A percentile compares a stretch with the other conserved stretches of the same genome.
Evolutionary conservation across 2,888 invertebrate species (phyloP).

Genomic region (Fragum fragum): DNA sequence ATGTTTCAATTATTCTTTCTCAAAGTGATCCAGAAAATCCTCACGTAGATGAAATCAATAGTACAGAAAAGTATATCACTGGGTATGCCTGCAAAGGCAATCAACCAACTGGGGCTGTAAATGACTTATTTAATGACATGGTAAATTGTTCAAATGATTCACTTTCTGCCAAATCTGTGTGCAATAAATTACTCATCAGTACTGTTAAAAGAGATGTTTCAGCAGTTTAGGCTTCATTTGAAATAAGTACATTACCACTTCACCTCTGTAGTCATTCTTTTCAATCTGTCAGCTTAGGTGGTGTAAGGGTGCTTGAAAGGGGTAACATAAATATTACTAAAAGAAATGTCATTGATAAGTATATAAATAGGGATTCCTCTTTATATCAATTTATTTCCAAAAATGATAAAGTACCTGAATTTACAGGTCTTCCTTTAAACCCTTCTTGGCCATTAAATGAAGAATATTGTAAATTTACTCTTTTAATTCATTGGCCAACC

Average conservation of each 20-base stretch:
- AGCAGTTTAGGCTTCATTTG: constrained; percentile 63
- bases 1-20: constrained; percentile 71
- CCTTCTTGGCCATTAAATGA: constrained; percentile 67
- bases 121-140: constrained; percentile 60
- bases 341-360: constrained; percentile 60
- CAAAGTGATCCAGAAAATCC: constrained; percentile 68
- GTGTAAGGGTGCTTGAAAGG: constrained; percentile 53
- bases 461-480: constrained; percentile 57
- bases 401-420: constrained; percentile 55
- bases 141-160: constrained; percentile 35
- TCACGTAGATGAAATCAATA: constrained; percentile 53
- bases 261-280: constrained; percentile 63
- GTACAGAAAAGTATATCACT: constrained; percentile 54
- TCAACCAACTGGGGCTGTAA: constrained; percentile 60
- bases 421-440: constrained; percentile 38
- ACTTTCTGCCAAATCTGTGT: constrained; percentile 45
- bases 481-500: constrained; percentile 62
- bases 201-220: constrained; percentile 70
- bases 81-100: constrained; percentile 72
- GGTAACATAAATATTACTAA: constrained; percentile 43
- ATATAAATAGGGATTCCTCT: constrained; percentile 49
- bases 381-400: constrained; percentile 54
- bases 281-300: constrained; percentile 63
- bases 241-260: constrained; percentile 45
- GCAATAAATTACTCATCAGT: constrained; percentile 62